phyloP scores from a whole-genome alignment of 2,113 vertebrate species.

The Ochotona princeps region DNA sequence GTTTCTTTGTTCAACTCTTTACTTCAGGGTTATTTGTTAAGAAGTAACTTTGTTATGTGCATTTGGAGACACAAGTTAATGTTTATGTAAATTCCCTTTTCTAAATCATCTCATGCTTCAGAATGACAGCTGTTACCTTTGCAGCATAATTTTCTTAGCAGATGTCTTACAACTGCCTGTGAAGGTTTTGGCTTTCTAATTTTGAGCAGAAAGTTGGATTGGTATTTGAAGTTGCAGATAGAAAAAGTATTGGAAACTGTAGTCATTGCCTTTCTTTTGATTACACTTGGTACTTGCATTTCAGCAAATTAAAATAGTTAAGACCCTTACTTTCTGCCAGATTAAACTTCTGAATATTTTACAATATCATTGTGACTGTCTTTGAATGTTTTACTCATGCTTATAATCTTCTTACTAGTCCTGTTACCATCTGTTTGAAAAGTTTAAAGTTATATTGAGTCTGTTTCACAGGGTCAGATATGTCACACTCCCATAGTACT shows the following conservation, averaged over 20 bases:
- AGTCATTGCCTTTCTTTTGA: background rate
- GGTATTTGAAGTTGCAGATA: constrained; percentile 19
- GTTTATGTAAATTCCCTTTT: constrained; percentile 36
- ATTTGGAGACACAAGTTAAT: constrained; percentile 24
- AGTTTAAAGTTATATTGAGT: constrained; percentile 1
- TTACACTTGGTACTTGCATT: background rate
- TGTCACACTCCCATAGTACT: background rate
- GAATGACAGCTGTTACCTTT: background rate
- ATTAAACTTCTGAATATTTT: constrained; percentile 45
- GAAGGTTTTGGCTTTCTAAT: constrained; percentile 16
- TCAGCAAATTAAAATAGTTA: constrained; percentile 42
- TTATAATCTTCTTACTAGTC: constrained; percentile 1
- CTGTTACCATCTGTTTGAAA: background rate
- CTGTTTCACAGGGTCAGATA: constrained; percentile 33
- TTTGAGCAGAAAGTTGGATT: constrained; percentile 34
- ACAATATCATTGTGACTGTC: background rate
- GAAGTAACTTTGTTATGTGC: constrained; percentile 30
- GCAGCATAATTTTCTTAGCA: constrained; percentile 20
- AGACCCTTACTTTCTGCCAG: background rate
- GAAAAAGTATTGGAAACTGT: constrained; percentile 36
- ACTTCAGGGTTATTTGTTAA: constrained; percentile 33
- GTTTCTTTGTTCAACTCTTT: constrained; percentile 28
- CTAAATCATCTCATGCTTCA: constrained; percentile 30
- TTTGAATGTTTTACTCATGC: constrained; percentile 6
- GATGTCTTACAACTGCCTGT: constrained; percentile 30